Evolutionary conservation across 53 echinoderm and acorn worm species (phyloP), one percentile per base, ranked within the genome.

Genomic region (Temnopleurus reevesii): DNA sequence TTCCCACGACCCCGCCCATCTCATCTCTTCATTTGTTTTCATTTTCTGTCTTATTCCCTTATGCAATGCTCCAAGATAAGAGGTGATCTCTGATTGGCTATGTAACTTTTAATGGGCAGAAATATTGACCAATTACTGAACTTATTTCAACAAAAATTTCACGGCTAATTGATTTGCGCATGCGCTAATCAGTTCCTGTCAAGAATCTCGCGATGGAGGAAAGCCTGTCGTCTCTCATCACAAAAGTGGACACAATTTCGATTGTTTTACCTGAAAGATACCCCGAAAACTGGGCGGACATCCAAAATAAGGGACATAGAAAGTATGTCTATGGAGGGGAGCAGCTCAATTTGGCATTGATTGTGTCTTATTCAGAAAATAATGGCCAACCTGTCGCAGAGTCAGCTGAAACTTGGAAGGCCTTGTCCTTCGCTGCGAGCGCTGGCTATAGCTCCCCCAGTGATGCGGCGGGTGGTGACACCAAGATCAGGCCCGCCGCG

Each of bases 241-340:
- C 45, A 43, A 61, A 85, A 60, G 59, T 85, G 46, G 61, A 85
- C 30, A 13, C 2, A 59, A 60, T 85, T 59, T 60, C 43, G 12
- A 58, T 85, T 85, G 61, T 85, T 21, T 60, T 85, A 60, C 86
- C 86, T 45, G 45, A 85, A 45, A 85, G 45, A 19, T 36, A 12
- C 28, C 86, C 59, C 44, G 27, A 60, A 59, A 58, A 21, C 30
- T 85, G 86, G 86, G 59, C 45, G 12, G 86, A 85, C n/a, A 45
- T 85, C 27, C 86, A 26, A 1, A 41, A 30, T 85, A 43, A 38
- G 27, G 23, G 53, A 45, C 59, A 59, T 5, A 33, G 86, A 60
- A 43, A 85, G 61, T 26, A 85, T 61, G 86, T 85, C 34, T 85
- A 85, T 36, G 86, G 49, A 17, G 86, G 86, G 41, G 86, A 85